phyloP scores from a whole-genome alignment of 2,113 vertebrate species.

The Datnioides undecimradiatus region DNA sequence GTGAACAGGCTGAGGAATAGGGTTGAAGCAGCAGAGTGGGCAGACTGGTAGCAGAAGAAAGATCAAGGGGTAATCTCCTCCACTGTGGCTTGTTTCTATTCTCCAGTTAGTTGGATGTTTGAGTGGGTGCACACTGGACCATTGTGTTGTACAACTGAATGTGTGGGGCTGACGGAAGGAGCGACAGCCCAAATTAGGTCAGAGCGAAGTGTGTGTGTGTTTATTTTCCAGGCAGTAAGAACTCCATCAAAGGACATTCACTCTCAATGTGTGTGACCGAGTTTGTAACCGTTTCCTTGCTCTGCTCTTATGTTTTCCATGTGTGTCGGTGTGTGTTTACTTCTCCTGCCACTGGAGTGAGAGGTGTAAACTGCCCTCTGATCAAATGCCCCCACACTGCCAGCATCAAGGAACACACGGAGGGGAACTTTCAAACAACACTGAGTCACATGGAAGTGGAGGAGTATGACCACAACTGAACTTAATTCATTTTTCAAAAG shows the following conservation, averaged over 20 bases:
- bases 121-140: conserved; percentile 62
- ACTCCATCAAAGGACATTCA: conserved; percentile 5
- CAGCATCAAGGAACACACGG: background rate
- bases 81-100: conserved; percentile 3
- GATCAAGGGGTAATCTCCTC: conserved; percentile 25
- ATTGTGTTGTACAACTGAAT: conserved; percentile 39
- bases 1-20: background rate
- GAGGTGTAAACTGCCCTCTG: conserved; percentile 4
- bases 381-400: conserved; percentile 15
- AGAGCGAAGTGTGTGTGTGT: conserved; percentile 12
- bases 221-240: conserved; percentile 27
- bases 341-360: conserved; percentile 7
- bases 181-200: conserved; percentile 42
- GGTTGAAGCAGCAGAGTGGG: conserved; percentile 10
- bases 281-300: conserved; percentile 18
- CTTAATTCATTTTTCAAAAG: background rate
- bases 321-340: conserved; percentile 40
- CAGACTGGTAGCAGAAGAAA: conserved; percentile 24
- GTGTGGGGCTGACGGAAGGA: conserved; percentile 31
- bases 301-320: conserved; percentile 6
- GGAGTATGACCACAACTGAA: background rate
- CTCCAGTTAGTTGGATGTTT: conserved; percentile 20
- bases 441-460: conserved; percentile 21
- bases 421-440: conserved; percentile 4
- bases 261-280: conserved; percentile 3